Percentiles rank a stretch among this genome's conserved stretches.
phyloP scores from a whole-genome alignment of 2,888 invertebrate species.

The Xylophagus ater region DNA sequence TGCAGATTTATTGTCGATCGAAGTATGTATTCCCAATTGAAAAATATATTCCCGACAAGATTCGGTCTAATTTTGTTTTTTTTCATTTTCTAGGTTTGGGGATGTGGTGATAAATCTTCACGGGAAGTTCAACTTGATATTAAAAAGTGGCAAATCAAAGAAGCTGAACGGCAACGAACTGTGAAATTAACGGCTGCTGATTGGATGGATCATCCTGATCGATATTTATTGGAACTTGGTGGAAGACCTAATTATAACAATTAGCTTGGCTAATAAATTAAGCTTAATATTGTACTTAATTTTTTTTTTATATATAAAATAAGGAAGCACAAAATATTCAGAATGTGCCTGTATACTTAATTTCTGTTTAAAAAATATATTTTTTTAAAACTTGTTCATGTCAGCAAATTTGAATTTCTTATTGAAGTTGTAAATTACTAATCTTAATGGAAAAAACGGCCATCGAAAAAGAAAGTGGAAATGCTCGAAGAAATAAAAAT shows the following conservation, averaged over 20 bases:
- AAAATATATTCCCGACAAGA: too few relatives aligned
- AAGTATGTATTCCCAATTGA: conserved; percentile 46
- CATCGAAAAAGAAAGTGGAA: too few relatives aligned
- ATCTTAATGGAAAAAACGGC: too few relatives aligned
- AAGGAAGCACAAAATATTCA: too few relatives aligned
- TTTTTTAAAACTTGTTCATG: too few relatives aligned
- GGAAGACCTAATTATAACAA: conserved; percentile 72
- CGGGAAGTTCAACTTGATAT: conserved; percentile 77
- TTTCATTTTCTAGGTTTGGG: conserved; percentile 55
- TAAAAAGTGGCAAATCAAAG: conserved; percentile 83
- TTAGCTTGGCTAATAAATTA: conserved; percentile 27
- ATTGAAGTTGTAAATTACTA: too few relatives aligned
- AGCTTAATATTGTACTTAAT: background rate
- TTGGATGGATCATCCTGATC: conserved; percentile 93
- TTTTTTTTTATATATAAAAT: conserved; percentile 4
- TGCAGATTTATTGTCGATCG: conserved; percentile 49
- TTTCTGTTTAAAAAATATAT: too few relatives aligned
- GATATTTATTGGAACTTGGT: conserved; percentile 78
- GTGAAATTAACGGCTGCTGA: conserved; percentile 81
- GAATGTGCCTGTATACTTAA: too few relatives aligned
- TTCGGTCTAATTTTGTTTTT: too few relatives aligned
- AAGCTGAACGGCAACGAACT: conserved; percentile 73
- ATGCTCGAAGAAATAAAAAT: too few relatives aligned
- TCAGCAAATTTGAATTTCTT: too few relatives aligned
- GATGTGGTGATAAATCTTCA: conserved; percentile 68